phyloP scores from a whole-genome alignment of 2,888 invertebrate species.

The Phoenoteleia sp. region DNA sequence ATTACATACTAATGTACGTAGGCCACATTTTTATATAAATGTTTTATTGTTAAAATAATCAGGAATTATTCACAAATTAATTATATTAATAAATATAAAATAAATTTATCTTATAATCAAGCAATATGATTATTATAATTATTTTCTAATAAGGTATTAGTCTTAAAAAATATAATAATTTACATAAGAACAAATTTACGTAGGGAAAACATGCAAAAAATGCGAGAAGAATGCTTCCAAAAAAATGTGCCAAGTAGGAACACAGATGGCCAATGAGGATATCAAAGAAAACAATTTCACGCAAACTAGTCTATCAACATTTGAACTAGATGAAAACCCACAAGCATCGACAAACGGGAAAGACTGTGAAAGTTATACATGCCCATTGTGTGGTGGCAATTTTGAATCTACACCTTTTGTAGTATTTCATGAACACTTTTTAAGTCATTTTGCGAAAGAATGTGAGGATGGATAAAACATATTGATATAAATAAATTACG shows the following conservation, averaged over 20 bases:
- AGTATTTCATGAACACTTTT: conserved; percentile 92
- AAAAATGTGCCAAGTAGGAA: conserved; percentile 82
- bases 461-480: conserved; percentile 75
- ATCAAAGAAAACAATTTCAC: conserved; percentile 81
- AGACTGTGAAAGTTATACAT: conserved; percentile 88
- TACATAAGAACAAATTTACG: no score
- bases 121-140: not conserved
- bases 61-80: no score
- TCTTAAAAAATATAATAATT: no score
- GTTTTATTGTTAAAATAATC: no score
- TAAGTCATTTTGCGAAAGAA: conserved; percentile 91
- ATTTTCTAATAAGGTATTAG: no score
- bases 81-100: no score
- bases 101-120: no score
- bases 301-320: conserved; percentile 80
- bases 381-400: conserved; percentile 92
- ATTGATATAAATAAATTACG: not conserved
- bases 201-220: no score
- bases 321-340: conserved; percentile 80
- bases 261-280: conserved; percentile 81
- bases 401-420: conserved; percentile 89
- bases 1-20: no score
- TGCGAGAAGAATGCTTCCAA: conserved; percentile 80
- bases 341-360: conserved; percentile 80
- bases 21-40: no score